Evolutionary conservation across 2,888 invertebrate species (phyloP).

Genomic region (Xanthia togata): DNA sequence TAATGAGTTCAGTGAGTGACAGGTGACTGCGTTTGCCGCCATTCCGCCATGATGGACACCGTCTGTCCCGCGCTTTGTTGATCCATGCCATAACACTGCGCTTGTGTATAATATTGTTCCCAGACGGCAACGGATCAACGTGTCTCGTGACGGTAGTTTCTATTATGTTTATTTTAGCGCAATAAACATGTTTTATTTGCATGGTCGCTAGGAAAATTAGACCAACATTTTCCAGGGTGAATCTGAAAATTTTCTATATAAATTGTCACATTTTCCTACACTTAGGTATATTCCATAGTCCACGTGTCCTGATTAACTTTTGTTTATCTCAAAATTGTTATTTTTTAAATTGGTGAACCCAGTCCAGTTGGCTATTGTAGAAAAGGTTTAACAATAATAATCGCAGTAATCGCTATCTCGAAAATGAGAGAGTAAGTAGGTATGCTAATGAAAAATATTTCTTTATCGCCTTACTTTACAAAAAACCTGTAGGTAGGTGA

Average conservation of each 20-base stretch:
- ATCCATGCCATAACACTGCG: slow-evolving; percentile 38
- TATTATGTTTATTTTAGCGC: slow-evolving; percentile 1
- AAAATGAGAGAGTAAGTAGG: not conserved
- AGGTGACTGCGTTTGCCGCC: slow-evolving; percentile 65
- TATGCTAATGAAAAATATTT: not conserved
- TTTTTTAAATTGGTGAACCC: not conserved
- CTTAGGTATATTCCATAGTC: not conserved
- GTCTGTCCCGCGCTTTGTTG: slow-evolving; percentile 61
- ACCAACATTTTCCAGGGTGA: not conserved
- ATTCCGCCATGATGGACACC: slow-evolving; percentile 69
- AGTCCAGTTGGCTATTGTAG: not conserved
- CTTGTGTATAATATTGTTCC: slow-evolving; percentile 48
- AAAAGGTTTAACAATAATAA: not conserved
- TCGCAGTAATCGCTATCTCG: not conserved
- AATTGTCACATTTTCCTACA: not conserved
- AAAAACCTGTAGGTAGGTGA: not conserved
- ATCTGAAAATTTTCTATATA: too few species aligned
- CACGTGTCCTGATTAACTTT: not conserved
- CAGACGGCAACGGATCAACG: slow-evolving; percentile 25
- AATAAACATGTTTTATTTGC: slow-evolving; percentile 6
- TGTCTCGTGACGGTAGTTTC: slow-evolving; percentile 23
- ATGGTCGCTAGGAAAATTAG: not conserved
- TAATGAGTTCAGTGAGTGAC: slow-evolving; percentile 65
- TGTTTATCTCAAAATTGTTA: not conserved
- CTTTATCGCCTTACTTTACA: not conserved